Percentiles rank a stretch among this genome's conserved stretches.
phyloP scores from a whole-genome alignment of 2,113 vertebrate genomes.

The Crotalus helleri region DNA sequence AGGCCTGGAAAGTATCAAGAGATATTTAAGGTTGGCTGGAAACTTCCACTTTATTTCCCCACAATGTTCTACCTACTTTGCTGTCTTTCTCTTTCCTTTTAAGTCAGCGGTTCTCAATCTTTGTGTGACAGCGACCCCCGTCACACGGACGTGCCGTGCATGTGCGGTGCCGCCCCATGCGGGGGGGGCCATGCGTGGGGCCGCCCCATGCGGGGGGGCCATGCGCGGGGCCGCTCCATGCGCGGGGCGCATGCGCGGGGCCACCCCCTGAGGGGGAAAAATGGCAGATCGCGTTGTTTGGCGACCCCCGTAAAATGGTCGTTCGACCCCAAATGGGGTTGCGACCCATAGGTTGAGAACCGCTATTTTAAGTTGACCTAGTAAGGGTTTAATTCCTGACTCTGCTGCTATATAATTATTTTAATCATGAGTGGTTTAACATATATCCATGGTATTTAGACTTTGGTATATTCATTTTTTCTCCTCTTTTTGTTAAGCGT shows the following conservation, averaged over 20 bases:
- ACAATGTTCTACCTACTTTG: neutral
- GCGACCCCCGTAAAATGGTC: no score
- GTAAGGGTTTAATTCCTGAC: neutral
- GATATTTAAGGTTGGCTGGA: neutral
- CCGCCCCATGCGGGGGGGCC: no score
- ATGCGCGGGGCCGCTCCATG: no score
- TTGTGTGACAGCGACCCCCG: no score
- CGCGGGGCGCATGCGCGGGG: no score
- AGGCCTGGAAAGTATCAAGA: neutral
- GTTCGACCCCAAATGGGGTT: no score
- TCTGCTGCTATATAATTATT: neutral
- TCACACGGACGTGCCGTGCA: no score
- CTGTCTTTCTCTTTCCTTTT: neutral
- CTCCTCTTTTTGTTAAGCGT: neutral
- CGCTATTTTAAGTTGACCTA: neutral
- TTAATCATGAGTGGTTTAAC: neutral
- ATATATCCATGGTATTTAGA: neutral
- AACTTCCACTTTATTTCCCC: neutral
- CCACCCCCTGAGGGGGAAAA: no score
- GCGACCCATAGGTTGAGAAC: no score
- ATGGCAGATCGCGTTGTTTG: no score
- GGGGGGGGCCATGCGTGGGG: no score
- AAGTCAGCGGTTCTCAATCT: neutral
- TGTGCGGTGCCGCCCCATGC: no score
- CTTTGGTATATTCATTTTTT: neutral